Base-by-base conservation (phyloP, 2,113 vertebrate species). In the Leptosomus discolor region DNA sequence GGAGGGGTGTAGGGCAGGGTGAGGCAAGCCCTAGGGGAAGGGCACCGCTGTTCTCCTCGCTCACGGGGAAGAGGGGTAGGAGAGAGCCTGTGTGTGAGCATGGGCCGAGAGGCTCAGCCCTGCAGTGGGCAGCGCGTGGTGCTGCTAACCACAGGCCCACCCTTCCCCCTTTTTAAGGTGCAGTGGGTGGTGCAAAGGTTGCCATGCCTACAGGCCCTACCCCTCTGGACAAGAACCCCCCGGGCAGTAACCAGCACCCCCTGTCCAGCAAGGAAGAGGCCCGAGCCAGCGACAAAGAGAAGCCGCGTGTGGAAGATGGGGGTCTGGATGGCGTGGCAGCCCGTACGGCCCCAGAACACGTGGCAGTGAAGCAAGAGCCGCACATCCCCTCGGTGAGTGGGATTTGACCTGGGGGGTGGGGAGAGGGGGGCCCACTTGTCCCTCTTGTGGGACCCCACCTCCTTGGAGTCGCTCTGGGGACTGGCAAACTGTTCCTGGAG, bases 111-210 rank as follows among this genome's bases (percentile, higher is more conserved):
- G 2, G 74, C 58, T 79, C 78, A 43, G 90, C 61, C 48, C 69
- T 2, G 7, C 54, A 1, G 3, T 64, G 91, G 92, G 71, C 64
- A 75, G 56, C 1, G 3, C 41, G 3, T 30, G 7, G 75, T 97
- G 98, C 97, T 99, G 98, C 99, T 99, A 98, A 99, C 98, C 99
- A 98, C 98, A 99, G 98, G 98, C 98, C 98, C 95, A 85, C 92
- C 95, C 98, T 98, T 96, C 99, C 98, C 98, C 98, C 98, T 99
- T 98, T 99, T 99, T 98, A 99, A 99, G 99, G 99, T 99, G 99
- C 99, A 99, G 99, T 99, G 99, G 99, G 99, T 98, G 99, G 99
- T 96, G 99, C 99, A 97, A 99, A 99, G 97, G 99, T 99, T 46
- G 99, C 99, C 92, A 98, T 99, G 98, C 98, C 99, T 97, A 99